Evolutionary conservation across 2,888 invertebrate species (phyloP).

Genomic region (Osedax frankpressi): DNA sequence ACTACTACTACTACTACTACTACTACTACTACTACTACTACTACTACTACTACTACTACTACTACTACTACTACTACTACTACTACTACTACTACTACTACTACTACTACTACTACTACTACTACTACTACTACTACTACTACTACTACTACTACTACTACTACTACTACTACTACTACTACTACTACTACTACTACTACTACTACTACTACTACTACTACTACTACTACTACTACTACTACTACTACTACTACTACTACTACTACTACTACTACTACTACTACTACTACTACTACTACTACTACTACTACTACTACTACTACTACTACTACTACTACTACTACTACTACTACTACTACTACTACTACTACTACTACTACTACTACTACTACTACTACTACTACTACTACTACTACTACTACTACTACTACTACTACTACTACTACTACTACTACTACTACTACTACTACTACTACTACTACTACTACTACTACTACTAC

Average conservation of each 20-base stretch:
- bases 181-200: background rate
- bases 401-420: slow-evolving; percentile 21
- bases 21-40: background rate
- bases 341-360: slow-evolving; percentile 21
- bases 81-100: background rate
- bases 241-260: background rate
- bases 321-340: background rate
- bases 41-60: background rate
- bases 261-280: background rate
- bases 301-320: background rate
- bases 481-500: slow-evolving; percentile 21
- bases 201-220: slow-evolving; percentile 21
- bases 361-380: background rate
- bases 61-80: background rate
- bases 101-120: background rate
- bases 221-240: background rate
- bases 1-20: background rate
- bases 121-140: background rate
- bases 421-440: background rate
- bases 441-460: background rate
- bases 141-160: slow-evolving; percentile 21
- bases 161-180: background rate
- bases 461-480: background rate
- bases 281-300: slow-evolving; percentile 21
- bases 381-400: background rate